Evolutionary conservation across 2,888 invertebrate species (phyloP).

Genomic region (Cyrtodaria siliqua): DNA sequence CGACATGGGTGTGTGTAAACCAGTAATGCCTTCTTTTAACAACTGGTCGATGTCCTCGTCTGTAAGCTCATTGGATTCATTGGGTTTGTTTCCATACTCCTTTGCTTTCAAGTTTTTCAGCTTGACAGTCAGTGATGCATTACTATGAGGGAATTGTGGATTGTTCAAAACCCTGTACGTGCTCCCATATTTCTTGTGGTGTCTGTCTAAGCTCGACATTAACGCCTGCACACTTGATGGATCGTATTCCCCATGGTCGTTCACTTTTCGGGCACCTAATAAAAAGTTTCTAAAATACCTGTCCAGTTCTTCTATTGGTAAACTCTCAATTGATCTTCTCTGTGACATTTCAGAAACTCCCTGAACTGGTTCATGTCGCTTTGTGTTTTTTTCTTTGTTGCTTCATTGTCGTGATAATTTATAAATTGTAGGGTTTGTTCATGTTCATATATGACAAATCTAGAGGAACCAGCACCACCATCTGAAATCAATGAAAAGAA

Average conservation of each 20-base stretch:
- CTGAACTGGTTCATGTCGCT: neutral
- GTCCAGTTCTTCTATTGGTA: neutral
- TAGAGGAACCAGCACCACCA: too few species aligned
- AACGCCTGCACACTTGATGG: slow-evolving; percentile 67
- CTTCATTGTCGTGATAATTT: too few species aligned
- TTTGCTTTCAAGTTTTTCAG: slow-evolving; percentile 65
- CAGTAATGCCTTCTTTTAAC: slow-evolving; percentile 11
- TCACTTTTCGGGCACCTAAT: slow-evolving; percentile 64
- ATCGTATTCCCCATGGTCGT: slow-evolving; percentile 70
- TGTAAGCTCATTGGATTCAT: slow-evolving; percentile 3
- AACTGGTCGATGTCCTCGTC: slow-evolving; percentile 1
- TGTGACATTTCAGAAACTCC: neutral
- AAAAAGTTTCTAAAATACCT: neutral
- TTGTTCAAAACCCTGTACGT: slow-evolving; percentile 43
- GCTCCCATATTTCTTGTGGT: slow-evolving; percentile 61
- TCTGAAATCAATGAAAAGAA: too few species aligned
- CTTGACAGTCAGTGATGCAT: slow-evolving; percentile 40
- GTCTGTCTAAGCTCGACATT: slow-evolving; percentile 68
- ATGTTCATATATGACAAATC: too few species aligned
- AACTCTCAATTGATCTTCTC: neutral
- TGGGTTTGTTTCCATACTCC: slow-evolving; percentile 69
- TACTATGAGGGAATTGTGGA: slow-evolving; percentile 18
- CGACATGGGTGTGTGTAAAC: neutral
- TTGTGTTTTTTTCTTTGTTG: neutral
- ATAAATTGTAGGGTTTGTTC: too few species aligned